Percentiles rank a stretch among this genome's conserved stretches.
These are phyloP conservation scores for Rhaphigaster nebulosa DNA, from an alignment of 2,888 invertebrate genomes.

Conservation along the genomic window DNA sequence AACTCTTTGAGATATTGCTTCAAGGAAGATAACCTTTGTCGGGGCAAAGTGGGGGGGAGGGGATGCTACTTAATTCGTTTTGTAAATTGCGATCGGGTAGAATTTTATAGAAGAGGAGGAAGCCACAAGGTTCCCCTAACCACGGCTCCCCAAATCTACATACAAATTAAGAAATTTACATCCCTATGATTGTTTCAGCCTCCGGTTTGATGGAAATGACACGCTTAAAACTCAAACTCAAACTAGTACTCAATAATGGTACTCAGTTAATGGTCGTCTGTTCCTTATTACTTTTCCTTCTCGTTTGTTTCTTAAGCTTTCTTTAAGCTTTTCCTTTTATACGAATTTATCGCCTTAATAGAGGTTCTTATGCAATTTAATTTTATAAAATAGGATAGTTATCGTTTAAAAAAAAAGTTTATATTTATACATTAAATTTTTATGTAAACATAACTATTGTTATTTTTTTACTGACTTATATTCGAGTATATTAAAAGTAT, in stretches of 20 bases:
- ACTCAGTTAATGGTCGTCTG: not conserved
- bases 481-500: too few species aligned
- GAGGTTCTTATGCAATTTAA: too few species aligned
- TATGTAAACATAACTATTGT: too few species aligned
- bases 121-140: not conserved
- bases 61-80: not conserved
- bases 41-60: not conserved
- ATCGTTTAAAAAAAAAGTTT: too few species aligned
- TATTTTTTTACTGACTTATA: too few species aligned
- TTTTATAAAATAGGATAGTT: too few species aligned
- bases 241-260: not conserved
- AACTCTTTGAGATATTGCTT: not conserved
- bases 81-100: not conserved
- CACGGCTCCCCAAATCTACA: constrained; percentile 47
- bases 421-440: too few species aligned
- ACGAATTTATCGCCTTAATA: not conserved
- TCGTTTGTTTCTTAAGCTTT: not conserved
- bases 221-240: constrained; percentile 49
- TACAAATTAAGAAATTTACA: constrained; percentile 59
- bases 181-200: constrained; percentile 52
- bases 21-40: not conserved
- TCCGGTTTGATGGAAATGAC: constrained; percentile 52
- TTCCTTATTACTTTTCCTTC: not conserved
- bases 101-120: constrained; percentile 24
- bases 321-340: not conserved